Conservation (phyloP, 2,888 invertebrate genomes). For the Amphipoea oculea region DNA sequence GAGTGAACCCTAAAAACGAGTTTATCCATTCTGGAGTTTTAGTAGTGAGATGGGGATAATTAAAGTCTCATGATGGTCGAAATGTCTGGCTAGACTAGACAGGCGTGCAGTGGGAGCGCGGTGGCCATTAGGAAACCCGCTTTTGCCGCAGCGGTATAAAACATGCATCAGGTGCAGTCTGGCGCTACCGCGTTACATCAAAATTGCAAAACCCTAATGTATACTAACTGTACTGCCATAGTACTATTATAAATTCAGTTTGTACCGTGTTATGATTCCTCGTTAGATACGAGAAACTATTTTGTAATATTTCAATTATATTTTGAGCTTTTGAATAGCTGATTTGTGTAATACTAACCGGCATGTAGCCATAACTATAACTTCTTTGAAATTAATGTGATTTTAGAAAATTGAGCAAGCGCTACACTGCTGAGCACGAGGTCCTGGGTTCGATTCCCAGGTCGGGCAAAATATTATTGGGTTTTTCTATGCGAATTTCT, state of each 20-base stretch:
- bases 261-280: constrained; percentile 32
- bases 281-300: constrained; percentile 23
- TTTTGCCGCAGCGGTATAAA: constrained; percentile 62
- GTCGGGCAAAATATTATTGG: background rate
- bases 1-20: constrained; percentile 35
- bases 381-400: background rate
- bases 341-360: constrained; percentile 8
- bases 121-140: constrained; percentile 35
- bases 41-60: constrained; percentile 26
- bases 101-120: constrained; percentile 9
- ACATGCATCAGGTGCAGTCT: constrained; percentile 66
- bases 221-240: constrained; percentile 5
- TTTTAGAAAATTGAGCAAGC: background rate
- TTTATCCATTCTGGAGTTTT: constrained; percentile 14
- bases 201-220: constrained; percentile 54
- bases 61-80: constrained; percentile 13
- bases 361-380: background rate
- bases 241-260: constrained; percentile 31
- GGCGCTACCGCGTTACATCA: constrained; percentile 48
- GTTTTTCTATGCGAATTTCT: background rate
- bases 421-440: too few relatives aligned
- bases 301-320: constrained; percentile 14
- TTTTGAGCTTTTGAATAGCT: background rate
- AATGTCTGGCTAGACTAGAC: constrained; percentile 34
- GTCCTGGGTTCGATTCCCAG: background rate